phyloP scores from a whole-genome alignment of 2,888 invertebrate species.

The Agrotis puta region DNA sequence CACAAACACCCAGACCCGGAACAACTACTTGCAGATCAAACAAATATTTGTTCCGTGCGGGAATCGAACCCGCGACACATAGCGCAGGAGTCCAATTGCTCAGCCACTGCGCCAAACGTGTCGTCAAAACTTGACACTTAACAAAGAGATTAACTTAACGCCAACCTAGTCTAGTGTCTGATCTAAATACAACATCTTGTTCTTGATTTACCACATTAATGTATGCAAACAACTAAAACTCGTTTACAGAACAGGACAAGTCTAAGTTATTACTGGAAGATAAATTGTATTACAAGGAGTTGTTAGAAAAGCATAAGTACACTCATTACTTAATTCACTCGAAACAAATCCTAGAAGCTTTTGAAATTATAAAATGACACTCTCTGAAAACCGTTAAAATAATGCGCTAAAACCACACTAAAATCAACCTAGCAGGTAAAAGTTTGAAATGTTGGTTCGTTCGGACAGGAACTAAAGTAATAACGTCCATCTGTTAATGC shows the following conservation, averaged over 20 bases:
- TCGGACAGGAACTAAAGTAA: slow-evolving; percentile 55
- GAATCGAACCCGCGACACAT: no score
- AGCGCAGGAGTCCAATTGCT: no score
- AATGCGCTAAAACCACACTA: slow-evolving; percentile 16
- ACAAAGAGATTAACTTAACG: slow-evolving; percentile 35
- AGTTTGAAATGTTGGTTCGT: slow-evolving; percentile 38
- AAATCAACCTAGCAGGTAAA: slow-evolving; percentile 32
- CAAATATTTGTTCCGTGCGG: no score
- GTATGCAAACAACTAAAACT: slow-evolving; percentile 41
- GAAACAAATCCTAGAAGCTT: slow-evolving; percentile 1
- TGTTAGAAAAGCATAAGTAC: slow-evolving; percentile 3
- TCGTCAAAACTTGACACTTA: no score
- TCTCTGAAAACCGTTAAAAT: slow-evolving; percentile 6
- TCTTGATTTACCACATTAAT: slow-evolving; percentile 29
- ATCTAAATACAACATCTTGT: slow-evolving; percentile 29
- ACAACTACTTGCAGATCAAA: no score
- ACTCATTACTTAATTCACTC: background rate
- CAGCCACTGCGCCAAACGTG: no score
- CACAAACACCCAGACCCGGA: no score
- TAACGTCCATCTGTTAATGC: slow-evolving; percentile 62
- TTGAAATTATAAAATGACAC: background rate
- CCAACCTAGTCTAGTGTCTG: slow-evolving; percentile 21
- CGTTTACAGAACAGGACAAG: slow-evolving; percentile 37
- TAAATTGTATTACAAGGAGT: slow-evolving; percentile 5
- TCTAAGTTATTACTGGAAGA: slow-evolving; percentile 33